phyloP scores from a whole-genome alignment of 2,113 vertebrate species.

The Gila orcuttii region DNA sequence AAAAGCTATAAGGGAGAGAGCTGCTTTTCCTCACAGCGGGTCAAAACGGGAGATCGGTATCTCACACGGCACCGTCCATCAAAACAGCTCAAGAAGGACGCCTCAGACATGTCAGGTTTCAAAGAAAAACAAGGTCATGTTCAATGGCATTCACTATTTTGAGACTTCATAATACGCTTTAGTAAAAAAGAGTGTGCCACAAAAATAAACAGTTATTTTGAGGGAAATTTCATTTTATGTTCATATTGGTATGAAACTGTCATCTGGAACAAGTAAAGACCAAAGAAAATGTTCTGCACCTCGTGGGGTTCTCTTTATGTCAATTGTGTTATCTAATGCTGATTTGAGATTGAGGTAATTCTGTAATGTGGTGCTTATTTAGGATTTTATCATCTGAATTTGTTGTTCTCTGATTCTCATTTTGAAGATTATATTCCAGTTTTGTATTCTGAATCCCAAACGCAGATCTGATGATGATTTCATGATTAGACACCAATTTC shows the following conservation, averaged over 20 bases:
- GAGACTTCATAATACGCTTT: background rate
- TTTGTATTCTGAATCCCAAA: background rate
- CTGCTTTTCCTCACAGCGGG: background rate
- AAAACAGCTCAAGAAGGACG: background rate
- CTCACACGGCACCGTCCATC: background rate
- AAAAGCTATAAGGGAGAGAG: background rate
- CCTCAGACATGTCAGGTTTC: background rate
- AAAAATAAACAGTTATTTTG: slow-evolving; percentile 16
- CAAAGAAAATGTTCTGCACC: background rate
- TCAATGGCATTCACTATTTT: background rate
- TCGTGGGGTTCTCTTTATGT: background rate
- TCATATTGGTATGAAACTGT: background rate
- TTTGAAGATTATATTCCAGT: background rate
- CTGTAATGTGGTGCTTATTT: background rate
- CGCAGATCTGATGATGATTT: background rate
- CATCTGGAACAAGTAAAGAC: background rate
- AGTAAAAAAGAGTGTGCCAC: background rate
- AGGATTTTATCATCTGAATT: background rate
- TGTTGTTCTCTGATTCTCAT: background rate
- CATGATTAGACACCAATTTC: background rate
- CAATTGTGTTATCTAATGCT: background rate
- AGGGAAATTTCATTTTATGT: background rate
- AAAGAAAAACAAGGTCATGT: slow-evolving; percentile 2
- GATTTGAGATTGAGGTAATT: background rate
- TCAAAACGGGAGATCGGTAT: slow-evolving; percentile 5